Base-by-base conservation (phyloP, 1,140 invertebrate species). In the Aphelenchoides fujianensis region DNA sequence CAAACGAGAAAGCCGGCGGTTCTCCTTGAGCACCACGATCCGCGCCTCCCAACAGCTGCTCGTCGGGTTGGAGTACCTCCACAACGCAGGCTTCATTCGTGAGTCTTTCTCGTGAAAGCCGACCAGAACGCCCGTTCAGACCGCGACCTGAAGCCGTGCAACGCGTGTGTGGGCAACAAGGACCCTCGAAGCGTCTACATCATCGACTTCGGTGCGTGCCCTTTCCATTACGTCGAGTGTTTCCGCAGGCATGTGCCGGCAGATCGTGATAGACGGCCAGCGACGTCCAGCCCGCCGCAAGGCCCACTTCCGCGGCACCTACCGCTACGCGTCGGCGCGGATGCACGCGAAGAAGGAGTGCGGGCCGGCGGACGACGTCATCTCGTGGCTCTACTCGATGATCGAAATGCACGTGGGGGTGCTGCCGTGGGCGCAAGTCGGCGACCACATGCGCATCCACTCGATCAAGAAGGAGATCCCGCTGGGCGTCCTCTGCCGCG, bases 81-180 rank as follows among this genome's bases (percentile, higher is more conserved):
- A 61, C 36, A 16, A 31, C 2, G n/a, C 28, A 2, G 48, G 63
- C 53, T 67, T 67, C 48, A 55, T 67, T 1, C 63, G 41, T 48
- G 23, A 48, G 41, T 48, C 23, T 23, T 48, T 48, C 23, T 48
- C 23, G 12, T 48, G 12, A 48, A 23, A 16, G 12, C 12, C 23
- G 12, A 48, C 12, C 23, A 48, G 23, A 48, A 12, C 23, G 23
- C 12, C 12, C 12, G 12, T 48, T 48, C 41, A 48, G 41, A 67
- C 64, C 63, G 63, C 32, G 63, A 67, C 30, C 3, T 67, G 63
- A 67, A 67, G 30, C 63, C 63, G 16, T 16, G 34, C 2, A 67
- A 67, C 37, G 64, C 48, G 63, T 67, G 63, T 55, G 37, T 67
- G 27, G 63, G 63, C 2, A 48, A 57, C 16, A 48, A 67, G n/a